phyloP scores from a whole-genome alignment of 2,888 invertebrate genomes.

The Stegophylla sp. region DNA sequence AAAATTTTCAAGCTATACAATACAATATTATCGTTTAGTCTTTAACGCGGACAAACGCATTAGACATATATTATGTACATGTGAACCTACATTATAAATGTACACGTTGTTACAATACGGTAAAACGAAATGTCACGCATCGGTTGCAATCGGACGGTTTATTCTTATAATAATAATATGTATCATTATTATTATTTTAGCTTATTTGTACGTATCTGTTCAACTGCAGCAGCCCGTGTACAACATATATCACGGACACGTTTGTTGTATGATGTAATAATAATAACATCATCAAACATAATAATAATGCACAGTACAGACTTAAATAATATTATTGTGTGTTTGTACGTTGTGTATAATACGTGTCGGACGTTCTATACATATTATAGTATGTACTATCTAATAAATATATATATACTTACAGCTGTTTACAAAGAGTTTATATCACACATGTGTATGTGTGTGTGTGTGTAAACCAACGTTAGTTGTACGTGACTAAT shows the following conservation, averaged over 20 bases:
- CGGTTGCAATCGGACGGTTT: neutral
- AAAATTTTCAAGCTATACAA: no score
- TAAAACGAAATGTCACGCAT: conserved; percentile 33
- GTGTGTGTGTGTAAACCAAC: neutral
- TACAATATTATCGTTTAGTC: no score
- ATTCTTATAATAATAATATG: conserved; percentile 20
- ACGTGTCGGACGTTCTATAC: neutral
- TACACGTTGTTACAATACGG: no score
- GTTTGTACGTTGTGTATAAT: neutral
- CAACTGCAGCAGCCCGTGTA: conserved; percentile 14
- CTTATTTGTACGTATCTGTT: neutral
- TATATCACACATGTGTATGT: neutral
- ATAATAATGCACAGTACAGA: neutral
- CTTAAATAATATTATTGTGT: conserved; percentile 19
- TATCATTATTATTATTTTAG: neutral
- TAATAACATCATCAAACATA: conserved; percentile 16
- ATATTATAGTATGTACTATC: neutral
- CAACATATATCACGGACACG: no score
- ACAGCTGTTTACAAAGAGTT: neutral
- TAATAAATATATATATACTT: no score
- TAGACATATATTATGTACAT: neutral
- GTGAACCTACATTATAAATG: neutral
- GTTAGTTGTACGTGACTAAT: neutral
- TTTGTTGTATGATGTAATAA: conserved; percentile 15
- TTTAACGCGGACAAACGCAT: no score